Percentiles rank a stretch among this genome's conserved stretches.
phyloP scores from a whole-genome alignment of 2,888 invertebrate genomes.

The Oligia fasciuncula region DNA sequence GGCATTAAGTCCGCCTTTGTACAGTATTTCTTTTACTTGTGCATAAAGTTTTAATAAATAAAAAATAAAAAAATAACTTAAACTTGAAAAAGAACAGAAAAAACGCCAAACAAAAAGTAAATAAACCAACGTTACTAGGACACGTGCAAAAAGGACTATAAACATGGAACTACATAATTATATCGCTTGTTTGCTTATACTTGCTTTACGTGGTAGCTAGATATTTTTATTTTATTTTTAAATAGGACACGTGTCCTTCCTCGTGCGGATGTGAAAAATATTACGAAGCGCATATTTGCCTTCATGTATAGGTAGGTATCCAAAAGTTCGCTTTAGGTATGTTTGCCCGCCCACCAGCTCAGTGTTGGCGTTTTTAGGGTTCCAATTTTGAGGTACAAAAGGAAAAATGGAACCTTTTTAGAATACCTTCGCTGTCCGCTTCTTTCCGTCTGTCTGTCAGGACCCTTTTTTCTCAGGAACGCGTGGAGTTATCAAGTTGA shows the following conservation, averaged over 20 bases:
- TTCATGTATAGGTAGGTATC: too few relatives aligned
- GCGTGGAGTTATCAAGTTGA: neutral
- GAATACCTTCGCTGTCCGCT: neutral
- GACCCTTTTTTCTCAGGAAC: neutral
- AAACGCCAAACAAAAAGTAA: neutral
- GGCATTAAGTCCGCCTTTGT: too few relatives aligned
- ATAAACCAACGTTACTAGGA: neutral
- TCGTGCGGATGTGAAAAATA: slow-evolving; percentile 1
- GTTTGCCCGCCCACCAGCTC: neutral
- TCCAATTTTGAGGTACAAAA: neutral
- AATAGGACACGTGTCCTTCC: slow-evolving; percentile 2
- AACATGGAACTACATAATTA: neutral
- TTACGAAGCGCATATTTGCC: slow-evolving; percentile 2
- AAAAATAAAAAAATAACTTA: neutral
- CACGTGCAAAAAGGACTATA: neutral
- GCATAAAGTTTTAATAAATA: too few relatives aligned
- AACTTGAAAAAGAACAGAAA: neutral
- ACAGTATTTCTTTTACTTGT: too few relatives aligned
- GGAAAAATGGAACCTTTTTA: too few relatives aligned
- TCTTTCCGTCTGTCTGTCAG: neutral
- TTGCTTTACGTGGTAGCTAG: neutral
- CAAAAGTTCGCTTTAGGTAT: neutral
- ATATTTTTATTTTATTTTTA: slow-evolving; percentile 1
- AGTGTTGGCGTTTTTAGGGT: neutral
- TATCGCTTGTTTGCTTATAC: neutral